Conservation (phyloP, 2,113 vertebrate genomes). For the Aspidoscelis tigris region DNA sequence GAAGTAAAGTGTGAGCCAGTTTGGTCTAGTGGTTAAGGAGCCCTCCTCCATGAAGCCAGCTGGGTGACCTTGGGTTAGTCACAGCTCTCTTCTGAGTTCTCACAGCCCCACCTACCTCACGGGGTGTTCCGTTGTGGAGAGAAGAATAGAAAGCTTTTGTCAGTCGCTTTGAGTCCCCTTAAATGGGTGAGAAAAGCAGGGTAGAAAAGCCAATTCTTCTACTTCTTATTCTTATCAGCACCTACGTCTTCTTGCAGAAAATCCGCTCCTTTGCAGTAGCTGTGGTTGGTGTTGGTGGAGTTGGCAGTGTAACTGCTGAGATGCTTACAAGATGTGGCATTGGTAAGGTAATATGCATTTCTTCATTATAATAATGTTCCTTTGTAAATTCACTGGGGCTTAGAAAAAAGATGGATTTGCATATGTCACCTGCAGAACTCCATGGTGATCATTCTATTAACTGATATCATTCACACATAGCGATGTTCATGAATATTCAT, state of each 20-base stretch:
- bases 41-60: too few species aligned
- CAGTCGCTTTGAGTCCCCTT: too few species aligned
- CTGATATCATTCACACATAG: not conserved
- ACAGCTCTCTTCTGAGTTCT: too few species aligned
- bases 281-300: conserved; percentile 93
- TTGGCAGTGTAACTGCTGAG: conserved; percentile 98
- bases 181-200: too few species aligned
- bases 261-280: conserved; percentile 91
- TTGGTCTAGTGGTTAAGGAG: too few species aligned
- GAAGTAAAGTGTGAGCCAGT: not conserved
- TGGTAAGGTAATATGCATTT: conserved; percentile 94
- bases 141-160: too few species aligned
- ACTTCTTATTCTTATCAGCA: not conserved
- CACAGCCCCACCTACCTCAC: too few species aligned
- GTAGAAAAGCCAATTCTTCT: too few species aligned
- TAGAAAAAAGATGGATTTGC: not conserved
- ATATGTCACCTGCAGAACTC: not conserved
- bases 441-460: not conserved
- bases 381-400: not conserved
- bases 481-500: too few species aligned
- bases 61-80: too few species aligned
- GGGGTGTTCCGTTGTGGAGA: too few species aligned
- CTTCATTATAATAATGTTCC: conserved; percentile 20
- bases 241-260: conserved; percentile 80
- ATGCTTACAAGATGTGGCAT: conserved; percentile 99